Evolutionary conservation across 1,140 invertebrate genomes (phyloP).

Genomic region (Drosophila murphyi): DNA sequence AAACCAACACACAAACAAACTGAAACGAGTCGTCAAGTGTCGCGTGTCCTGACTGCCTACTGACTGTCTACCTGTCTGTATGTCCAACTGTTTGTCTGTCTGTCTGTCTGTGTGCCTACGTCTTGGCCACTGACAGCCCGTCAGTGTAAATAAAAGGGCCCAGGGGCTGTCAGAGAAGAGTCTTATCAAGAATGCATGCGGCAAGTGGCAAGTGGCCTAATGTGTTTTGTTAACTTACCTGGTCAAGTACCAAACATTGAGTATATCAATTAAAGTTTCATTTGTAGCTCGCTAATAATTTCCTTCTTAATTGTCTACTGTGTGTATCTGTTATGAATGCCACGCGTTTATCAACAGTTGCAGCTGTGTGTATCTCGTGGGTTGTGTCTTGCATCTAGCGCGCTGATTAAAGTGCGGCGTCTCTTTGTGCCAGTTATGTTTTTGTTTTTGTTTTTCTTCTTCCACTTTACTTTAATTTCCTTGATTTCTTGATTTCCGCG

Average conservation of each 20-base stretch:
- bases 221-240: constrained; percentile 27
- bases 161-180: constrained; percentile 38
- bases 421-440: constrained; percentile 6
- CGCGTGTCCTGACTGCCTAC: constrained; percentile 53
- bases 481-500: constrained; percentile 2
- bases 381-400: constrained; percentile 10
- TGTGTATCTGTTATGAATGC: constrained; percentile 12
- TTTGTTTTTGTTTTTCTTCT: constrained; percentile 17
- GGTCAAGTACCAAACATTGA: constrained; percentile 1
- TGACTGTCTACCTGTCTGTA: constrained; percentile 25
- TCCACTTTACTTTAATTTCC: constrained; percentile 28
- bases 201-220: constrained; percentile 42
- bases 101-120: constrained; percentile 62
- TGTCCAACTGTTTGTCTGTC: constrained; percentile 7
- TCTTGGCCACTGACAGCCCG: constrained; percentile 75
- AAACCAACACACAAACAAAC: neutral
- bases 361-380: constrained; percentile 4
- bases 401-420: constrained; percentile 27
- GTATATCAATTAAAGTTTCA: constrained; percentile 43
- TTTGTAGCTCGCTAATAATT: constrained; percentile 18
- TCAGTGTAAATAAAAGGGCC: constrained; percentile 61
- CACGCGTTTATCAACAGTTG: constrained; percentile 24
- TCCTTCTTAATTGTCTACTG: constrained; percentile 5
- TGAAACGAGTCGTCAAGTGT: constrained; percentile 57
- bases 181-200: constrained; percentile 50